These are phyloP conservation scores for Phyllostomus hastatus DNA, from an alignment of 2,113 vertebrate genomes.

Conservation along the genomic window DNA sequence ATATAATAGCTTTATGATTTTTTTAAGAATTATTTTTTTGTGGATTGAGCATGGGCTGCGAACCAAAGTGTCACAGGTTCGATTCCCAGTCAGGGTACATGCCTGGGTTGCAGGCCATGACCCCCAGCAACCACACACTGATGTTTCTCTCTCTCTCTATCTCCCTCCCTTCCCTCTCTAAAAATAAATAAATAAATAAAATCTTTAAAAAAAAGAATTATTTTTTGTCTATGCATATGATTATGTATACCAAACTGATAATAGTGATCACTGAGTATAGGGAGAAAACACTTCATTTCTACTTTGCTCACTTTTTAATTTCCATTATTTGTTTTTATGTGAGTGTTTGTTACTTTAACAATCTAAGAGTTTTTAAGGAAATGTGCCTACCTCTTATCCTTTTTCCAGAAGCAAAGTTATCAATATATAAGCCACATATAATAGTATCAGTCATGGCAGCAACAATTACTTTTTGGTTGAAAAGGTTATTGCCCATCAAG, in stretches of 20 bases:
- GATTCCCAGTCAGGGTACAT: too few species aligned
- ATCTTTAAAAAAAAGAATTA: too few species aligned
- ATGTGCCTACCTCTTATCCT: not conserved
- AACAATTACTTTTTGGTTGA: constrained; percentile 61
- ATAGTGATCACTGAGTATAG: not conserved
- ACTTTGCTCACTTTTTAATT: not conserved
- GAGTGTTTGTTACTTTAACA: not conserved
- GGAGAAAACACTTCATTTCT: constrained; percentile 20
- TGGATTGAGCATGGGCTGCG: too few species aligned
- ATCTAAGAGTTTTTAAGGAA: constrained; percentile 35
- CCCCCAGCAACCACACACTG: too few species aligned
- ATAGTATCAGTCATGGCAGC: not conserved
- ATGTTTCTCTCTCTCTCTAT: too few species aligned
- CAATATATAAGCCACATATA: not conserved
- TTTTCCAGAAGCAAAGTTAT: not conserved
- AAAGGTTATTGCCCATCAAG: constrained; percentile 63
- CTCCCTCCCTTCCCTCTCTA: too few species aligned
- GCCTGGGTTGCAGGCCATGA: too few species aligned
- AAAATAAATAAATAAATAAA: too few species aligned
- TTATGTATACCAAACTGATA: not conserved
- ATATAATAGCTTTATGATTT: not conserved
- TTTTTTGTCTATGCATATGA: not conserved
- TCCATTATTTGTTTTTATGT: not conserved
- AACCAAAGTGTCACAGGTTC: too few species aligned
- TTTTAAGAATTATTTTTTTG: not conserved